A percentile compares a stretch with the other conserved stretches of the same genome.
These are phyloP conservation scores for Drosophila guanche DNA, from an alignment of 1,140 invertebrate species.

Conservation along the genomic window DNA sequence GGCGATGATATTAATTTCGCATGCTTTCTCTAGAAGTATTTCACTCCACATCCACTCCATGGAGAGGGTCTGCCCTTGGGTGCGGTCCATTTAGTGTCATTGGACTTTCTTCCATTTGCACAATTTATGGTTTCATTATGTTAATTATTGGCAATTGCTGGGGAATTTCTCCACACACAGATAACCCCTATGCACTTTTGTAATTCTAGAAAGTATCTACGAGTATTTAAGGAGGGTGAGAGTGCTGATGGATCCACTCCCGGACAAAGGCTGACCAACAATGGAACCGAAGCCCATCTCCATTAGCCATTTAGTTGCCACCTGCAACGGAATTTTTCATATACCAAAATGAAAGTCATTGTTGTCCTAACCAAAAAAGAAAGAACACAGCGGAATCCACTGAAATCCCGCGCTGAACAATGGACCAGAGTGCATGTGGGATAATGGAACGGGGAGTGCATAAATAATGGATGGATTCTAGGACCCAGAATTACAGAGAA, in stretches of 20 bases:
- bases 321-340: slow-evolving; percentile 29
- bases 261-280: slow-evolving; percentile 21
- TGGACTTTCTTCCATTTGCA: slow-evolving; percentile 73
- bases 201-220: slow-evolving; percentile 44
- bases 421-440: slow-evolving; percentile 36
- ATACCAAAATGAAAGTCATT: slow-evolving; percentile 43
- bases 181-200: slow-evolving; percentile 63
- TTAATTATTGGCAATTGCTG: slow-evolving; percentile 79
- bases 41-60: slow-evolving; percentile 21
- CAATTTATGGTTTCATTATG: slow-evolving; percentile 81
- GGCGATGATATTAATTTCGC: slow-evolving; percentile 65
- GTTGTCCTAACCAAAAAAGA: slow-evolving; percentile 31
- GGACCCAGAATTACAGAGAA: slow-evolving; percentile 34
- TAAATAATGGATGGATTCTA: slow-evolving; percentile 27
- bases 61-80: slow-evolving; percentile 27
- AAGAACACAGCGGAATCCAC: slow-evolving; percentile 10
- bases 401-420: slow-evolving; percentile 33
- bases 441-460: slow-evolving; percentile 39
- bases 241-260: slow-evolving; percentile 1
- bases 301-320: slow-evolving; percentile 31
- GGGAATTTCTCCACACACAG: slow-evolving; percentile 27
- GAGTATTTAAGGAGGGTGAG: background rate
- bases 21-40: slow-evolving; percentile 72
- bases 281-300: slow-evolving; percentile 8
- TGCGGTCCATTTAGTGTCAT: slow-evolving; percentile 51